Conservation (phyloP, 2,113 vertebrate genomes). For the Argyrosomus japonicus region DNA sequence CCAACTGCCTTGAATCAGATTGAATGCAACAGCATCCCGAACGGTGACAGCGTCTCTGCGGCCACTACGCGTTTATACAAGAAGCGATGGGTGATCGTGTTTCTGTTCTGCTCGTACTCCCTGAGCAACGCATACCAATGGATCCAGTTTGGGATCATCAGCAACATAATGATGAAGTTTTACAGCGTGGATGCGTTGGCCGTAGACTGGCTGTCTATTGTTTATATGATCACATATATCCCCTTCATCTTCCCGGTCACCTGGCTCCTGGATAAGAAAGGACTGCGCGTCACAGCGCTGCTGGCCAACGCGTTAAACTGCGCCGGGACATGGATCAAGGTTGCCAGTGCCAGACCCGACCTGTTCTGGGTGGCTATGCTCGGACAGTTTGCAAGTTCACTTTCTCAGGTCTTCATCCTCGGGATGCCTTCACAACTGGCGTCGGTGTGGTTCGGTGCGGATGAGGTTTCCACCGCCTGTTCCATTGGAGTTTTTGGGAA, state of each 20-base stretch:
- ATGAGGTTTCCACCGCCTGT: slow-evolving; percentile 94
- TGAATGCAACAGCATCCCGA: slow-evolving; percentile 42
- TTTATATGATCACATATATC: slow-evolving; percentile 95
- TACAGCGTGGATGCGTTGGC: slow-evolving; percentile 88
- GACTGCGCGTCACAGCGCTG: slow-evolving; percentile 90
- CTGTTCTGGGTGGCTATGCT: slow-evolving; percentile 89
- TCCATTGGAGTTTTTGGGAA: slow-evolving; percentile 96
- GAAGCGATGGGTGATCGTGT: slow-evolving; percentile 89
- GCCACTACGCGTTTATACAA: slow-evolving; percentile 79
- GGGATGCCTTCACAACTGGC: slow-evolving; percentile 94
- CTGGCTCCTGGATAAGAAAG: slow-evolving; percentile 92
- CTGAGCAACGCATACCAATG: slow-evolving; percentile 96
- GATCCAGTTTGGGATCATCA: slow-evolving; percentile 95
- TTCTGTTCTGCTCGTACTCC: slow-evolving; percentile 92
- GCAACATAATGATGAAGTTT: slow-evolving; percentile 88
- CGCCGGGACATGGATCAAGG: slow-evolving; percentile 93
- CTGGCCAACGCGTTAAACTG: slow-evolving; percentile 89
- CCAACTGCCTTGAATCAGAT: background rate
- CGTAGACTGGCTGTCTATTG: slow-evolving; percentile 95
- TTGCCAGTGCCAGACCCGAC: slow-evolving; percentile 87
- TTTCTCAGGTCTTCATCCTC: slow-evolving; percentile 95
- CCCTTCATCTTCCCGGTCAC: slow-evolving; percentile 92
- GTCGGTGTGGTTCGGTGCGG: slow-evolving; percentile 92
- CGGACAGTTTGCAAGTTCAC: slow-evolving; percentile 87
- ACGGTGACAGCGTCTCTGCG: background rate